A percentile compares a stretch with the other conserved stretches of the same genome.
Conservation (phyloP, 2,888 invertebrate genomes). For the Brenthis daphne region DNA sequence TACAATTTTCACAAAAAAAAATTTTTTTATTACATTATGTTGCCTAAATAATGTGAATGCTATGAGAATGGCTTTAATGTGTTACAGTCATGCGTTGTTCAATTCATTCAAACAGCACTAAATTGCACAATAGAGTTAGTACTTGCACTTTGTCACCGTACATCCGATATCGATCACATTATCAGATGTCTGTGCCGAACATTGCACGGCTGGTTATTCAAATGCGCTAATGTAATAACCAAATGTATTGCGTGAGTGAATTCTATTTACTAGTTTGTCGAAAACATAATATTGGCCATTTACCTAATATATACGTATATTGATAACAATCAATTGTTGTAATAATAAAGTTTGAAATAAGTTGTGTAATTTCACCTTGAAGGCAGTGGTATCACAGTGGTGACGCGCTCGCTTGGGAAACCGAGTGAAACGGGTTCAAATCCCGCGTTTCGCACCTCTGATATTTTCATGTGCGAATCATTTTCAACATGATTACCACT, state of each 20-base stretch:
- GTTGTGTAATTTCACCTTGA: neutral
- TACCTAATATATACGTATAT: neutral
- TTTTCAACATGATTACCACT: no score
- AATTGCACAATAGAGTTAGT: conserved; percentile 7
- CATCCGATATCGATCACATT: conserved; percentile 15
- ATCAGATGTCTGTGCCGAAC: conserved; percentile 9
- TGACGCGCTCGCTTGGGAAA: no score
- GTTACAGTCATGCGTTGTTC: no score
- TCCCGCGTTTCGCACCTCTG: no score
- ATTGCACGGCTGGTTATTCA: conserved; percentile 13
- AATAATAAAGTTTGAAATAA: neutral
- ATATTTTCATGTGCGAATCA: no score
- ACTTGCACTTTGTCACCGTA: conserved; percentile 19
- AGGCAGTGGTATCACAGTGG: no score
- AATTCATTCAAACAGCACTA: conserved; percentile 1
- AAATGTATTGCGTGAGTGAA: conserved; percentile 13
- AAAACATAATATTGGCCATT: neutral
- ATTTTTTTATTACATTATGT: neutral
- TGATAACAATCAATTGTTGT: neutral
- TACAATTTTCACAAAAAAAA: no score
- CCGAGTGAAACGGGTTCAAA: no score
- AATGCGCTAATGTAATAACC: conserved; percentile 23
- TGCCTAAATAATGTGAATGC: neutral
- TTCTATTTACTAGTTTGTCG: conserved; percentile 17
- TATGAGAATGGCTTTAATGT: neutral